Evolutionary conservation across 2,797 vertebrate genomes (phyloP), one percentile per base, ranked within the genome.

Genomic region (Brachymystax lenok): DNA sequence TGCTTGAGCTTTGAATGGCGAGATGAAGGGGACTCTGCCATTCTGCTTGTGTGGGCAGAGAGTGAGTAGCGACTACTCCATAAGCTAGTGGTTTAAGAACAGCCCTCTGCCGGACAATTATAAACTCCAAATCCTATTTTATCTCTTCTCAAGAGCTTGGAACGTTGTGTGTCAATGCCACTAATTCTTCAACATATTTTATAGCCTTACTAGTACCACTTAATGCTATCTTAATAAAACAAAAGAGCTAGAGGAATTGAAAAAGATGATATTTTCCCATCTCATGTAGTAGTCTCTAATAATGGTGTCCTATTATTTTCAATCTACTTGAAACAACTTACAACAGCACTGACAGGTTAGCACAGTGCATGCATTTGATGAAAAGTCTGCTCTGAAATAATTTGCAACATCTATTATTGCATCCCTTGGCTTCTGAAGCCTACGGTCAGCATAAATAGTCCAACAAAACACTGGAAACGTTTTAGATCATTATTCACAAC

Each of bases 21-120:
- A 51, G 21, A 28, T 51, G 69, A 71, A 71, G 69, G 59, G 28
- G 50, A 71, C 69, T 71, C 30, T 50, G 24, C 19, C 40, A 27
- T 28, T 71, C 24, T 21, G n/a, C 50, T 27, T 28, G 50, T 12
- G 50, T 28, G 27, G 50, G 50, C 12, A 12, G 59, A 13, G 59
- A 12, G 59, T 63, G 21, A 63, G 12, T 24, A 13, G 27, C 27
- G 13, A 71, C 69, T 17, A 54, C 69, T 71, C 24, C 69, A n/a
- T 52, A 8, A 50, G 69, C 24, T 8, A 54, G 14, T 10, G 50
- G n/a, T 71, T 27, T 71, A 16, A 54, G 16, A 24, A 71, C 46
- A 27, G 59, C 10, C 12, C 50, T 71, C 46, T 52, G 13, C 16
- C 14, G 19, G 21, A 68, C 28, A 68, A 17, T 68, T 68, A 33